phyloP scores from a whole-genome alignment of 2,113 vertebrate genomes.

The Amblyornis subalaris region DNA sequence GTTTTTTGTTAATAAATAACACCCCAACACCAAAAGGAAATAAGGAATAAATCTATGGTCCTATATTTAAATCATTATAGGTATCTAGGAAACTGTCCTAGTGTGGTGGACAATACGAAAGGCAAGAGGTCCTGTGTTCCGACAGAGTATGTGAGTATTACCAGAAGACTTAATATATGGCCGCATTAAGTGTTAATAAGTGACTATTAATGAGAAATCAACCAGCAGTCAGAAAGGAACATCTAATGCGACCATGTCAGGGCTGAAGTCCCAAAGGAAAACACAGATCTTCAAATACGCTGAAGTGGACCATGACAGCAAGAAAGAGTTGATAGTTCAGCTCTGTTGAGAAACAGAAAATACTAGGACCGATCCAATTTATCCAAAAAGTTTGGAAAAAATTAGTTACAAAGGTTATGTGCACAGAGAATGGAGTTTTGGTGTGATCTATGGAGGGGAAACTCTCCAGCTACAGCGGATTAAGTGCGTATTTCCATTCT shows the following conservation, averaged over 20 bases:
- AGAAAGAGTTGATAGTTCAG: background rate
- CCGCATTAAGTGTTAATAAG: background rate
- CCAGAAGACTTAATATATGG: background rate
- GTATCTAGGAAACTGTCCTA: background rate
- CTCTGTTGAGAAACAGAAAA: background rate
- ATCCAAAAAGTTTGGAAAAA: background rate
- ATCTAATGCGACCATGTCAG: background rate
- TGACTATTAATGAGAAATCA: background rate
- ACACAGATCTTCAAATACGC: background rate
- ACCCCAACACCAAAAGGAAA: background rate
- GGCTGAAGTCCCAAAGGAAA: background rate
- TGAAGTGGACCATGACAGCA: background rate
- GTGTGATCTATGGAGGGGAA: background rate
- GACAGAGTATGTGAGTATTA: background rate
- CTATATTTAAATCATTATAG: background rate
- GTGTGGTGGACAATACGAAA: background rate
- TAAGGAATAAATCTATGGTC: background rate
- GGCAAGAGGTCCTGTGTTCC: background rate
- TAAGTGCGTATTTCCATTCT: background rate
- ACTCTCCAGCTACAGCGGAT: accelerated
- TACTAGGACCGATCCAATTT: background rate
- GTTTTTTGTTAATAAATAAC: background rate
- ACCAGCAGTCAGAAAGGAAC: background rate
- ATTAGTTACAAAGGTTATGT: background rate
- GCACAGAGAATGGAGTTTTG: background rate